A percentile compares a stretch with the other conserved stretches of the same genome.
Evolutionary conservation across 2,888 invertebrate genomes (phyloP).

Genomic region (Trissoscelio sp.): DNA sequence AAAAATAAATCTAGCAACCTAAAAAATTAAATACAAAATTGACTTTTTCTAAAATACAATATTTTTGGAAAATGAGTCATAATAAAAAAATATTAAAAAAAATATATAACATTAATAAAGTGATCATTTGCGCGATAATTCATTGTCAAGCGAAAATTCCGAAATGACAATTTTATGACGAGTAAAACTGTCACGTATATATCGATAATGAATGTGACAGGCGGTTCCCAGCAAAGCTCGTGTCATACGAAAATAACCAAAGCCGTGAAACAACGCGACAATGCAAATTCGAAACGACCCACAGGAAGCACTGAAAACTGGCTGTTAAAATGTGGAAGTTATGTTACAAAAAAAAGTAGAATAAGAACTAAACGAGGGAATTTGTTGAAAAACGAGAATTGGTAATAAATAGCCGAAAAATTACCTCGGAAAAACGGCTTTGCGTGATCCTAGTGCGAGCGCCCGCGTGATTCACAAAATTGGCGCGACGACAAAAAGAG

Average conservation of each 20-base stretch:
- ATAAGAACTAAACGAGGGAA: too few species aligned
- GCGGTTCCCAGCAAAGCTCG: slow-evolving; percentile 14
- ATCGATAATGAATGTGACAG: slow-evolving; percentile 41
- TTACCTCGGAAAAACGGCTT: background rate
- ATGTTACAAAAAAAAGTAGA: background rate
- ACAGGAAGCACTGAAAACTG: background rate
- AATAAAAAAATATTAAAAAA: background rate
- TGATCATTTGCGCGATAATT: background rate
- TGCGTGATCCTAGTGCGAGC: background rate
- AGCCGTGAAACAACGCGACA: slow-evolving; percentile 11
- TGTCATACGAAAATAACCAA: slow-evolving; percentile 46
- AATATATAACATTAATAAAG: background rate
- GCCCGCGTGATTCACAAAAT: background rate
- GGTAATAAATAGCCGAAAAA: background rate
- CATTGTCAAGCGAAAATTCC: background rate
- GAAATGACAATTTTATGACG: background rate
- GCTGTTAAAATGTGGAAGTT: background rate
- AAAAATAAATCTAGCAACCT: background rate
- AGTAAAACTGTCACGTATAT: slow-evolving; percentile 28
- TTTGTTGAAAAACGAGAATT: too few species aligned
- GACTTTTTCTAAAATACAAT: too few species aligned
- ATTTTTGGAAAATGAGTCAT: too few species aligned
- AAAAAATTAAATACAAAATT: background rate
- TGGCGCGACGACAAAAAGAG: slow-evolving; percentile 12
- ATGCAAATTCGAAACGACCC: slow-evolving; percentile 6